These are phyloP conservation scores for Geococcyx californianus DNA, from an alignment of 2,113 vertebrate species.

Conservation along the genomic window DNA sequence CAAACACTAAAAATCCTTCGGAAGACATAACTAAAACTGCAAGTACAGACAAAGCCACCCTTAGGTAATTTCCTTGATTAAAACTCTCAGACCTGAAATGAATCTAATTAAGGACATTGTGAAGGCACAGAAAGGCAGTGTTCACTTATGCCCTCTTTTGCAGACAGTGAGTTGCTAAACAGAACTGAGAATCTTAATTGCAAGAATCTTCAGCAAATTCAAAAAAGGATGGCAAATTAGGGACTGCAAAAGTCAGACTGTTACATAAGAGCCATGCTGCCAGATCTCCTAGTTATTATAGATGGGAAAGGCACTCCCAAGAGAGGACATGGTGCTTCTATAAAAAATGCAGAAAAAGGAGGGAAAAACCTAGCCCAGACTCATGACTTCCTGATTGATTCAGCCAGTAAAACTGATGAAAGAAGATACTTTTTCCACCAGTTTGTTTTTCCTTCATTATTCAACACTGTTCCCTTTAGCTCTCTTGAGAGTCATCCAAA, in stretches of 20 bases:
- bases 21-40: slow-evolving; percentile 30
- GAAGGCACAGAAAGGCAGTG: background rate
- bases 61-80: slow-evolving; percentile 55
- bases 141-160: background rate
- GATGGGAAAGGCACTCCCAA: background rate
- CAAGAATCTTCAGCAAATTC: slow-evolving; percentile 6
- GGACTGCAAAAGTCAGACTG: background rate
- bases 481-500: background rate
- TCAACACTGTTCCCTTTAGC: background rate
- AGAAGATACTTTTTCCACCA: background rate
- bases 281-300: background rate
- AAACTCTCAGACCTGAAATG: slow-evolving; percentile 28
- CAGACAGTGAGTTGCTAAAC: slow-evolving; percentile 32
- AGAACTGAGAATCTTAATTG: slow-evolving; percentile 11
- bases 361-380: background rate
- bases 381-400: background rate
- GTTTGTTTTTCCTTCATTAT: background rate
- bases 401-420: background rate
- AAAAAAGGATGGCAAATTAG: background rate
- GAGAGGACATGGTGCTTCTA: background rate
- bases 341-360: background rate
- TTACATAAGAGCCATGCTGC: background rate
- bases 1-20: slow-evolving; percentile 8
- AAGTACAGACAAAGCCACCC: slow-evolving; percentile 6
- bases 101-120: slow-evolving; percentile 45